phyloP scores from a whole-genome alignment of 2,797 vertebrate genomes.

The Ara ararauna region DNA sequence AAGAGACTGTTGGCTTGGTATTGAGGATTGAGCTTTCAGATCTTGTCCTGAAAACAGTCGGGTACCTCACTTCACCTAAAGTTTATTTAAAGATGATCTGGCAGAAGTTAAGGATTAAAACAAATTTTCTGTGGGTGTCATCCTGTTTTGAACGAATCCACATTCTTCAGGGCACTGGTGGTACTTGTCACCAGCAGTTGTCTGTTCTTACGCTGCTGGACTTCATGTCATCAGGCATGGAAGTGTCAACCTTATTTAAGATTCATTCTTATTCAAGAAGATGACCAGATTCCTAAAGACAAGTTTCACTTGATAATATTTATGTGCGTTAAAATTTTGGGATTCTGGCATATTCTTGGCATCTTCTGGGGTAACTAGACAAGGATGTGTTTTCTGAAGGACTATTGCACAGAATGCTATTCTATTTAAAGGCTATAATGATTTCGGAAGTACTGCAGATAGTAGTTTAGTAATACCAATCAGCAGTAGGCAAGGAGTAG shows the following conservation, averaged over 20 bases:
- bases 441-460: background rate
- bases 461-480: background rate
- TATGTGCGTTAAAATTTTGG: background rate
- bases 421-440: background rate
- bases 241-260: background rate
- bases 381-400: background rate
- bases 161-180: background rate
- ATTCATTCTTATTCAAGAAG: background rate
- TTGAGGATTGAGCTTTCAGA: background rate
- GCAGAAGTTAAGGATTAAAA: background rate
- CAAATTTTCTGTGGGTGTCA: background rate
- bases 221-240: background rate
- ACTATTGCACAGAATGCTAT: background rate
- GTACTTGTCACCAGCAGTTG: background rate
- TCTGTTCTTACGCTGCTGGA: background rate
- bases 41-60: background rate
- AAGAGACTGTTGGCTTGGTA: background rate
- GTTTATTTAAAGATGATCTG: background rate
- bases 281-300: background rate
- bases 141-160: background rate
- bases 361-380: background rate
- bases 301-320: background rate
- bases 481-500: background rate
- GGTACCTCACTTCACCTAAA: background rate
- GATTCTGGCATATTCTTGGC: background rate